Base-by-base conservation (phyloP, 1,140 invertebrate species). In the Macrobrachium rosenbergii region DNA sequence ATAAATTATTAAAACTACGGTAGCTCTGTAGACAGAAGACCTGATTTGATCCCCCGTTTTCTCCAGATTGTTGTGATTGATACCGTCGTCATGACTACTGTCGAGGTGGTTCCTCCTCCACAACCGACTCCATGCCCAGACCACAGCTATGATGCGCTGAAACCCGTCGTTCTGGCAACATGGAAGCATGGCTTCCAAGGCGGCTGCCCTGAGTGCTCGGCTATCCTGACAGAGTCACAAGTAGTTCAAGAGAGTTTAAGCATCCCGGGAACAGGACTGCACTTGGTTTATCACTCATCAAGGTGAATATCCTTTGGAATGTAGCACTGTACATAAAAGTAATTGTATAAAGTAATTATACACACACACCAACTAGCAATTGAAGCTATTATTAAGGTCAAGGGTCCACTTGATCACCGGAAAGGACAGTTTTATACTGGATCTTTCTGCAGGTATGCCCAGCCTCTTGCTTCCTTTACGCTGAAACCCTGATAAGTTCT, bases 101-200 rank as follows among this genome's bases (percentile, higher is more conserved):
- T 95, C 0, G 96, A 97, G 79, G 96, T 97, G 75, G 96, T 96
- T 90, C 92, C 94, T 17, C 77, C 91, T 37, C 90, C 87, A 16
- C 86, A 79, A 67, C 90, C 83, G 63, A 94, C 95, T 3, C 96
- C 96, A 90, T 99, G 98, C 91, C 93, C 95, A 11, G 95, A 95
- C 0, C 98, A 99, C 91, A 96, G 99, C 92, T 98, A 98, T 92
- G 97, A 98, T 91, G 91, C 94, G 21, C 98, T 99, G 95, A 97
- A 98, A 91, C 98, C 98, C 0, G 96, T 98, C 0, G 97, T 98
- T 0, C 92, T 98, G 58, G 97, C 97, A 14, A 98, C 97, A 0
- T 99, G 98, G 98, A 98, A 98, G 91, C 96, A 98, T 91, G 97
- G 97, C 43, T 99, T 98, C 92, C 97, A 99, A 91, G 98, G 97